Conservation (phyloP, 2,888 invertebrate species). For the Agonopterix heracliana region DNA sequence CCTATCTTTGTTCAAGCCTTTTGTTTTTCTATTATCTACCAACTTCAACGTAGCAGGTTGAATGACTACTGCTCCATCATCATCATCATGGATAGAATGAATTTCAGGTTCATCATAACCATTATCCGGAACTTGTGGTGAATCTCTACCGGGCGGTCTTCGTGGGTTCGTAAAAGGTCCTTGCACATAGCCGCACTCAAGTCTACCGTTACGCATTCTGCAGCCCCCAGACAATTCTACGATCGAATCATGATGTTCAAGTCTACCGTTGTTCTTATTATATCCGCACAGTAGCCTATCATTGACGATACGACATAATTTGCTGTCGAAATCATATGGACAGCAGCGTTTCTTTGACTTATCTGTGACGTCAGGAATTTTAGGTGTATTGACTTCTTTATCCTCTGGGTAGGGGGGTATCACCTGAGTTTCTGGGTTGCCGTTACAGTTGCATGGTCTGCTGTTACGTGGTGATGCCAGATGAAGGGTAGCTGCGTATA, state of each 20-base stretch:
- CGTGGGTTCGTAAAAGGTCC: conserved; percentile 36
- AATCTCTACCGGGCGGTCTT: conserved; percentile 23
- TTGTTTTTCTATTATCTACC: too few species aligned
- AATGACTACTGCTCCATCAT: too few species aligned
- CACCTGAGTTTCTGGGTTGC: neutral
- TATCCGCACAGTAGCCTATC: conserved; percentile 54
- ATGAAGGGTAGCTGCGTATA: neutral
- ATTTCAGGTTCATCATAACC: neutral
- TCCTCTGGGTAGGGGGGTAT: neutral
- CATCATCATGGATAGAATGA: too few species aligned
- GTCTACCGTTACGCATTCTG: conserved; percentile 41
- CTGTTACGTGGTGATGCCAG: neutral
- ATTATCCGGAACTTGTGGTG: neutral
- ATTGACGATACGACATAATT: conserved; percentile 39
- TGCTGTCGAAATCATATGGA: conserved; percentile 51
- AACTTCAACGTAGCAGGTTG: too few species aligned
- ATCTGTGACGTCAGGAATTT: neutral
- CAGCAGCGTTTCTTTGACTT: conserved; percentile 38
- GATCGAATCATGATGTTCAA: conserved; percentile 18
- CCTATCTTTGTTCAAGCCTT: too few species aligned
- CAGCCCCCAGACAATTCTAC: conserved; percentile 39
- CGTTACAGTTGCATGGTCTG: neutral
- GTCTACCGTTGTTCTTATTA: conserved; percentile 40
- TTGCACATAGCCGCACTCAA: conserved; percentile 54
- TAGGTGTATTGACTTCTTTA: neutral